Percentiles rank a stretch among this genome's conserved stretches.
Conservation (phyloP, 2,797 vertebrate genomes). For the Xiphophorus birchmanni region DNA sequence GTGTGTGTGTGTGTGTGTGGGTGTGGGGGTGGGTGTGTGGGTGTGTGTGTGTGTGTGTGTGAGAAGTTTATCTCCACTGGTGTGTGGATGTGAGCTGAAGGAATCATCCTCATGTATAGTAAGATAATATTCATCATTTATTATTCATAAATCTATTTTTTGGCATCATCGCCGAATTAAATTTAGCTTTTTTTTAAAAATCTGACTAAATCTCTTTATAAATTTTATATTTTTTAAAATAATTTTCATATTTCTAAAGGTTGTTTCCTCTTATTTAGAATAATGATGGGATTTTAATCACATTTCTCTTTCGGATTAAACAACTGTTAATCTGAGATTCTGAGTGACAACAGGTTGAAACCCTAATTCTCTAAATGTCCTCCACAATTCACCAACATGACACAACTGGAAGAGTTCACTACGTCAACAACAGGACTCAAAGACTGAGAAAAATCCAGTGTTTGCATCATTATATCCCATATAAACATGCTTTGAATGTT, state of each 20-base stretch:
- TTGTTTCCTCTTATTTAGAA: background rate
- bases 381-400: background rate
- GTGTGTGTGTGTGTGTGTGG: too few species aligned
- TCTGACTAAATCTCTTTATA: background rate
- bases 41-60: constrained; percentile 14
- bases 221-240: too few species aligned
- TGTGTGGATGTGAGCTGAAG: constrained; percentile 25
- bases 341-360: background rate
- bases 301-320: background rate
- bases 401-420: background rate
- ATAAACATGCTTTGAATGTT: background rate
- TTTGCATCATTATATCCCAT: background rate
- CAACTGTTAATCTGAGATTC: background rate
- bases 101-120: constrained; percentile 59
- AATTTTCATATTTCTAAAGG: background rate
- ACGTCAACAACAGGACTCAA: background rate
- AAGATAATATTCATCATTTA: constrained; percentile 24
- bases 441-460: too few species aligned
- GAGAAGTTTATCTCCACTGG: background rate
- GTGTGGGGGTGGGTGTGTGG: too few species aligned
- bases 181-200: too few species aligned
- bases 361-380: background rate
- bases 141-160: background rate
- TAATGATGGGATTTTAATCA: background rate
- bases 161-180: too few species aligned